Percentiles rank a stretch among this genome's conserved stretches.
Conservation (phyloP, 2,113 vertebrate species). For the Hoplias malabaricus region DNA sequence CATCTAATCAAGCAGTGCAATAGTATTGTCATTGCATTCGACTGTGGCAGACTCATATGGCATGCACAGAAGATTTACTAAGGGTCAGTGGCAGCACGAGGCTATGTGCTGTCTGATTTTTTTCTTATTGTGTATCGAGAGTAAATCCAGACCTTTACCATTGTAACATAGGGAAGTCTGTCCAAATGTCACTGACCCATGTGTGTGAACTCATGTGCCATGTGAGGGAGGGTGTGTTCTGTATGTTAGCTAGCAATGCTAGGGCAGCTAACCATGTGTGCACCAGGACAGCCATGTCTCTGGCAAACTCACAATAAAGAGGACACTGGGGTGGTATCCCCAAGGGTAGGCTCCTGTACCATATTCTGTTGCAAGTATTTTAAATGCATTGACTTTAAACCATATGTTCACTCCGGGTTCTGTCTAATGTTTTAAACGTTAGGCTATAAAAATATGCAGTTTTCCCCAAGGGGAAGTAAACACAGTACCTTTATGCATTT, state of each 20-base stretch:
- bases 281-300: neutral
- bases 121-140: neutral
- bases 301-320: no score
- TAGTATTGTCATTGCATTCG: slow-evolving; percentile 97
- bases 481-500: no score
- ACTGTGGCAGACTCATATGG: slow-evolving; percentile 69
- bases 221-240: neutral
- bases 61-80: neutral
- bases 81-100: neutral
- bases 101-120: neutral
- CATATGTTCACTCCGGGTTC: no score
- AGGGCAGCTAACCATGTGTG: neutral
- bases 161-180: slow-evolving; percentile 12
- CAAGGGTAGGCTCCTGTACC: no score
- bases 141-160: neutral
- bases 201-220: neutral
- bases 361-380: no score
- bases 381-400: no score
- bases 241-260: neutral
- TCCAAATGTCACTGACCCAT: neutral
- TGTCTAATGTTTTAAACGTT: no score
- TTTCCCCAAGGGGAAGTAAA: no score
- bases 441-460: no score
- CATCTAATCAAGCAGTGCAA: slow-evolving; percentile 93
- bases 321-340: no score